These are phyloP conservation scores for Dorcus hopei DNA, from an alignment of 2,888 invertebrate species.

Conservation along the genomic window DNA sequence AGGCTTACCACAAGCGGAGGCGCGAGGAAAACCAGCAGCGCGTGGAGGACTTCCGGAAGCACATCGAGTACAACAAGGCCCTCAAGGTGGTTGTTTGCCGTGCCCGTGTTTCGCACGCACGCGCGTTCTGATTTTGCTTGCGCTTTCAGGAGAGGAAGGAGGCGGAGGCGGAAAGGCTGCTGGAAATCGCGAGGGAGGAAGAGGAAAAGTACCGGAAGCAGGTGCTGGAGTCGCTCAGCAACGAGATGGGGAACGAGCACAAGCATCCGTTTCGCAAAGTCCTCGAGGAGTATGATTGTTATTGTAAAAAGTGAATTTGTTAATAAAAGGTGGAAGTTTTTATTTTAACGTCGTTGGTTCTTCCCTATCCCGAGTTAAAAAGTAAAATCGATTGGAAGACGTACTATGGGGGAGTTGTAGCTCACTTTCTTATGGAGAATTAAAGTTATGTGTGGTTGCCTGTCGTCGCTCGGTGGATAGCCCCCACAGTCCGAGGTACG, in stretches of 20 bases:
- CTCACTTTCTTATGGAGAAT: not conserved
- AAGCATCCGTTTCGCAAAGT: conserved; percentile 44
- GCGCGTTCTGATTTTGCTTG: not conserved
- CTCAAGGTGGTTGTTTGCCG: conserved; percentile 35
- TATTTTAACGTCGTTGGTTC: not conserved
- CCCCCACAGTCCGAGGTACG: not conserved
- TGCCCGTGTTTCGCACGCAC: too few species aligned
- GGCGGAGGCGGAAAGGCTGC: conserved; percentile 38
- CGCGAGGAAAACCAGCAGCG: conserved; percentile 37
- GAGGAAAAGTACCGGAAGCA: conserved; percentile 40
- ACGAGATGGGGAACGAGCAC: conserved; percentile 25
- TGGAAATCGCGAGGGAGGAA: conserved; percentile 38
- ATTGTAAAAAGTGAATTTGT: conserved; percentile 26
- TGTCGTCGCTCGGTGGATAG: too few species aligned
- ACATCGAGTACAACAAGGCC: conserved; percentile 44
- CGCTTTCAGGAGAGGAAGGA: conserved; percentile 38
- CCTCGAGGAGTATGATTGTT: conserved; percentile 39
- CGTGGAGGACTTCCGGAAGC: conserved; percentile 42
- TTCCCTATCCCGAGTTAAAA: not conserved
- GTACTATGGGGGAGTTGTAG: too few species aligned
- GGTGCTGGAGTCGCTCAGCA: conserved; percentile 33
- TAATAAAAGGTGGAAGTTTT: not conserved
- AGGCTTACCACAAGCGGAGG: conserved; percentile 39
- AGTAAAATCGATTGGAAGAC: too few species aligned
- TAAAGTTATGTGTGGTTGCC: too few species aligned